phyloP scores from a whole-genome alignment of 35 echinoderm and acorn worm genomes.

The Patiria miniata region DNA sequence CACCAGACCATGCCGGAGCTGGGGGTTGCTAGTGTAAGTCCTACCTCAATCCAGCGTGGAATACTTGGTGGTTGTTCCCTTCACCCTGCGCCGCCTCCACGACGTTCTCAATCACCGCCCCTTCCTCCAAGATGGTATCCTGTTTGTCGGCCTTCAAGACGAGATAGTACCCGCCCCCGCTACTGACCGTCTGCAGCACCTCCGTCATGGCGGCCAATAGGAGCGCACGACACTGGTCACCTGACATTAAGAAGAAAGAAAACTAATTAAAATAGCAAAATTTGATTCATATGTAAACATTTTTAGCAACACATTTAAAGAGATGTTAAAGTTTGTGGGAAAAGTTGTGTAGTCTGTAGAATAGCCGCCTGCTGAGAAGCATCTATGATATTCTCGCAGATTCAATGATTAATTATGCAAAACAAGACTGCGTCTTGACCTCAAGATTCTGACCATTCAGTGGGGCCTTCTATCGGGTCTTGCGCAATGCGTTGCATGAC shows the following conservation, averaged over 20 bases:
- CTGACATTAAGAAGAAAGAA: neutral
- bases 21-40: neutral
- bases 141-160: conserved; percentile 50
- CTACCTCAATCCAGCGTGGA: conserved; percentile 35
- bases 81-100: conserved; percentile 36
- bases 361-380: no score
- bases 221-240: conserved; percentile 8
- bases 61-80: neutral
- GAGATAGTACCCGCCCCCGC: conserved; percentile 27
- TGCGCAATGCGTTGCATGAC: no score
- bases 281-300: neutral
- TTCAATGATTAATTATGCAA: no score
- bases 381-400: no score
- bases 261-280: neutral
- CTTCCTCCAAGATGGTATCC: conserved; percentile 33
- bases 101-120: conserved; percentile 45
- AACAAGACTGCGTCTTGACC: no score
- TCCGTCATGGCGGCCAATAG: conserved; percentile 53
- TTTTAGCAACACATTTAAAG: neutral
- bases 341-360: neutral
- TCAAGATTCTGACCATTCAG: no score
- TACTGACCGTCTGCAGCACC: conserved; percentile 33
- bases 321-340: neutral
- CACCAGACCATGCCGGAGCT: no score
- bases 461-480: no score